Percentiles rank a stretch among this genome's conserved stretches.
phyloP scores from a whole-genome alignment of 2,797 vertebrate genomes.

The Ctenochaetus hawaiiensis region DNA sequence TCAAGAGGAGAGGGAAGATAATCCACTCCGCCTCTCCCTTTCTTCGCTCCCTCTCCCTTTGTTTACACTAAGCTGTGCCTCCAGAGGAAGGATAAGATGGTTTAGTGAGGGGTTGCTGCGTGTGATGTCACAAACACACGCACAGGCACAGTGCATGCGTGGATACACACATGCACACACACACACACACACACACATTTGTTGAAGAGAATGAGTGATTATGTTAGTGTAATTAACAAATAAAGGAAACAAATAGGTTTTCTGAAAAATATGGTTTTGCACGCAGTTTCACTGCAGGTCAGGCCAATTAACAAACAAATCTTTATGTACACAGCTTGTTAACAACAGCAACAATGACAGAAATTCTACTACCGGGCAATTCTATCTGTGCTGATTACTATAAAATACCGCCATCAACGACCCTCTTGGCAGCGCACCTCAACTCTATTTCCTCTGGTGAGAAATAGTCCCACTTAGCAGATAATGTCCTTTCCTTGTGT shows the following conservation, averaged over 20 bases:
- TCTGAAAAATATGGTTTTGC: constrained; percentile 16
- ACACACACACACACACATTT: constrained; percentile 1
- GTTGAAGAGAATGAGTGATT: constrained; percentile 23
- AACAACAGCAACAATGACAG: not conserved
- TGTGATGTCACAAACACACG: constrained; percentile 69
- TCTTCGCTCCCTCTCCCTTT: constrained; percentile 72
- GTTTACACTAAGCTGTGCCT: constrained; percentile 84
- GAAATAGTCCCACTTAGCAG: constrained; percentile 51
- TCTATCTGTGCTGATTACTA: constrained; percentile 34
- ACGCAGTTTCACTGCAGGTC: constrained; percentile 26
- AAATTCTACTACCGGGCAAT: not conserved
- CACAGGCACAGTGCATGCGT: constrained; percentile 13
- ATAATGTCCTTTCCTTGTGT: constrained; percentile 65
- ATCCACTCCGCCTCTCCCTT: constrained; percentile 78
- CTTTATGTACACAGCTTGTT: constrained; percentile 16
- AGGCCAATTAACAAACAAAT: constrained; percentile 34
- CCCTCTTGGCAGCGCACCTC: constrained; percentile 34
- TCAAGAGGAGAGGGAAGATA: constrained; percentile 77
- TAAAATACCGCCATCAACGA: constrained; percentile 34
- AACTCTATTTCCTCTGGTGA: constrained; percentile 56
- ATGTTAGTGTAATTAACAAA: constrained; percentile 33
- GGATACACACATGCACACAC: constrained; percentile 5
- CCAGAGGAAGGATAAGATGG: constrained; percentile 81
- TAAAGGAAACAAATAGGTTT: constrained; percentile 39
- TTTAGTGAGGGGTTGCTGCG: constrained; percentile 76